Percentiles rank a stretch among this genome's conserved stretches.
phyloP scores from a whole-genome alignment of 2,113 vertebrate species.

The Odocoileus hemionus region DNA sequence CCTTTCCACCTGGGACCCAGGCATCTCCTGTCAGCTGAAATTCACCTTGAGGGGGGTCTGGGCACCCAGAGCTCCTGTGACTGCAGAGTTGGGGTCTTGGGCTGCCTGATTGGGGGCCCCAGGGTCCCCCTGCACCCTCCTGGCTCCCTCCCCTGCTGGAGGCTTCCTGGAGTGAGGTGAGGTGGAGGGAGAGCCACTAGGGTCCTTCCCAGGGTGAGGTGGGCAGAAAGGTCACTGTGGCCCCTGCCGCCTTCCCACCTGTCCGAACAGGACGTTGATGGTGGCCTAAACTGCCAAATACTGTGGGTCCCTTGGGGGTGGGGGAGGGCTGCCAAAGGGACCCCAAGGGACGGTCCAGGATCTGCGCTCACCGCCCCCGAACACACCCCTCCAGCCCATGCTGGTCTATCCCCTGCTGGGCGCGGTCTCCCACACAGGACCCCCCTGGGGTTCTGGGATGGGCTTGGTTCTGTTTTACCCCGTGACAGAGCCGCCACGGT shows the following conservation, averaged over 20 bases:
- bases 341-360: background rate
- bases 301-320: background rate
- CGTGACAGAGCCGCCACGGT: rapidly evolving
- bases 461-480: background rate
- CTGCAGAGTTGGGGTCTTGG: background rate
- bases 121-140: rapidly evolving
- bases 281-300: background rate
- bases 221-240: background rate
- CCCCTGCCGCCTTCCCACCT: too few species aligned
- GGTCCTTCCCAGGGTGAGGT: background rate
- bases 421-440: rapidly evolving
- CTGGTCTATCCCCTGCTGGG: background rate
- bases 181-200: background rate
- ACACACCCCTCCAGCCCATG: too few species aligned
- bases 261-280: background rate
- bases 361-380: rapidly evolving
- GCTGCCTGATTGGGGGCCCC: too few species aligned
- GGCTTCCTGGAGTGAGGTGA: background rate
- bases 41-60: rapidly evolving
- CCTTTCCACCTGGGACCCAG: background rate
- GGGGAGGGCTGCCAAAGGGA: background rate
- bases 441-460: background rate
- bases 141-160: too few species aligned
- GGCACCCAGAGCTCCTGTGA: rapidly evolving
- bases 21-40: rapidly evolving